Evolutionary conservation across 2,113 vertebrate species (phyloP), one percentile per base, ranked within the genome.

Genomic region (Thalassoma bifasciatum): DNA sequence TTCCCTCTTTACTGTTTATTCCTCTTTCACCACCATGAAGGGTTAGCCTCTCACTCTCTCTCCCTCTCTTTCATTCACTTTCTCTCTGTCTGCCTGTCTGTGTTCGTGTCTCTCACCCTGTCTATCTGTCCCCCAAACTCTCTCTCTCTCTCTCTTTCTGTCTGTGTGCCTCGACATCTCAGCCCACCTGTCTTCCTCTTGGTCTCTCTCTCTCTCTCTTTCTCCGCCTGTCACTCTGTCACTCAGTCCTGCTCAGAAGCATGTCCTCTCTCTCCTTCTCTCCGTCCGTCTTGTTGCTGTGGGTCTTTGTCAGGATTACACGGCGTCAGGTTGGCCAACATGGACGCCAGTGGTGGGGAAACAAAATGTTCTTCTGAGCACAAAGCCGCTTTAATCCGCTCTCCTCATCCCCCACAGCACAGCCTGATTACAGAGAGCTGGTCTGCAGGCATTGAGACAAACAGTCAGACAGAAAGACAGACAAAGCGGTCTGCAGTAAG

Each of bases 321-420:
- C 37, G 63, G 72, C 72, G 51, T 86, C 84, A 90, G 89, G 91
- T 91, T 91, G 89, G 84, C 88, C 90, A 92, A 91, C 92, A 91
- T 79, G 75, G 87, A 84, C 70, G 56, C 22, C 17, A 40, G 34
- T 83, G 76, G 78, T 89, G 89, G 90, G 90, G 87, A 93, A 93
- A 93, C 92, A 92, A 90, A 92, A 90, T 92, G 90, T 92, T 90
- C 89, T 77, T 86, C 85, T 84, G 59, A 56, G 87, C 89, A 78
- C 82, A 92, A 92, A 91, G 90, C 92, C 75, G 62, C 70, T 72
- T 44, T 92, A 92, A 93, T 93, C 92, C 66, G 53, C 81, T 76
- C 56, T 65, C 79, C 68, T 80, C 81, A 72, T 65, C 79, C 82
- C 83, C 57, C 73, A 54, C 74, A 75, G 72, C 88, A 75, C 36